Evolutionary conservation across 1,140 invertebrate genomes (phyloP).

Genomic region (Hyles vespertilio): DNA sequence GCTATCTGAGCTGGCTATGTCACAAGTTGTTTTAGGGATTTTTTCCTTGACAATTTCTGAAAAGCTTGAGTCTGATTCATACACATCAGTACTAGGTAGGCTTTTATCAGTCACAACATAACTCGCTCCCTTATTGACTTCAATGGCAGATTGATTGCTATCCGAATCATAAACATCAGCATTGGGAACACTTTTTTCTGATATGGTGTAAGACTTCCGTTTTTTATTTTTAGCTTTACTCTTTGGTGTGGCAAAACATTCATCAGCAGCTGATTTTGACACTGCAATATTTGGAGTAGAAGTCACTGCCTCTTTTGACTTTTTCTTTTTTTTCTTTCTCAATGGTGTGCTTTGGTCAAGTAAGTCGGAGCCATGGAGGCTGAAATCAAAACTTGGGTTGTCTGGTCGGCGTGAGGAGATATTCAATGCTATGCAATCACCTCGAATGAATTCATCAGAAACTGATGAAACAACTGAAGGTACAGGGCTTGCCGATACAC

Average conservation of each 20-base stretch:
- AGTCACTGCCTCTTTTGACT: constrained; percentile 47
- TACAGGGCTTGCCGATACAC: constrained; percentile 60
- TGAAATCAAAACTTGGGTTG: constrained; percentile 67
- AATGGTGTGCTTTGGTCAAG: constrained; percentile 44
- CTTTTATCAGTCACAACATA: constrained; percentile 47
- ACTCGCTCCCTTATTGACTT: constrained; percentile 36
- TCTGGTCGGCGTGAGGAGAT: constrained; percentile 59
- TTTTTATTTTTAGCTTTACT: constrained; percentile 64
- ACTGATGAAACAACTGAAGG: constrained; percentile 71
- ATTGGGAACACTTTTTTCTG: constrained; percentile 48
- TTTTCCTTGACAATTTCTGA: constrained; percentile 31
- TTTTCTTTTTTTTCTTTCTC: constrained; percentile 65
- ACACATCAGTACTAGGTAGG: constrained; percentile 45
- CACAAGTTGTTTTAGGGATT: constrained; percentile 19
- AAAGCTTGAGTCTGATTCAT: constrained; percentile 56
- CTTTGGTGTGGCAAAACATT: constrained; percentile 71
- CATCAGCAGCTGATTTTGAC: constrained; percentile 26
- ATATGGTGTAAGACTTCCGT: constrained; percentile 46
- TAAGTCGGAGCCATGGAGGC: constrained; percentile 65
- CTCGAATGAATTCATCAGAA: constrained; percentile 72
- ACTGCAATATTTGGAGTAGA: constrained; percentile 36
- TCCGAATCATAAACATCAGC: constrained; percentile 65
- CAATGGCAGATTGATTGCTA: constrained; percentile 56
- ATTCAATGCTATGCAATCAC: constrained; percentile 69
- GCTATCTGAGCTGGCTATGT: constrained; percentile 30